These are phyloP conservation scores for Auanema freiburgensis DNA, from an alignment of 2,888 invertebrate species.

Conservation along the genomic window DNA sequence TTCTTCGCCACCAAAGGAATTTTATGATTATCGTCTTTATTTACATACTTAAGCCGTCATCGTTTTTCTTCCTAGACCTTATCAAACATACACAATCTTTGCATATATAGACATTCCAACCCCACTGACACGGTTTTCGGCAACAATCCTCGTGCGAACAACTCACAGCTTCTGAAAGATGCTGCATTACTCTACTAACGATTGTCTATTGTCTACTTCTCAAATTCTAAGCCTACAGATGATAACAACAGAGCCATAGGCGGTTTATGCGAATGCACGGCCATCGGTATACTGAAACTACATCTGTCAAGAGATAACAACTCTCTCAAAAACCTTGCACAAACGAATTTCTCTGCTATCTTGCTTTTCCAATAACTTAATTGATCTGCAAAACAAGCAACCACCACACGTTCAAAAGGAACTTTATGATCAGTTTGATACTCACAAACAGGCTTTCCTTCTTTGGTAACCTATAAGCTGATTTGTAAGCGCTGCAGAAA, in stretches of 20 bases:
- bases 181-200: neutral
- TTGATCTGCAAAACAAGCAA: conserved; percentile 68
- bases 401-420: conserved; percentile 81
- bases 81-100: conserved; percentile 22
- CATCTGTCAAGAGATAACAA: neutral
- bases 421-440: conserved; percentile 77
- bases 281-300: conserved; percentile 73
- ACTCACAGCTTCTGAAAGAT: conserved; percentile 23
- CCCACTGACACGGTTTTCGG: conserved; percentile 85
- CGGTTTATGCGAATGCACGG: conserved; percentile 92
- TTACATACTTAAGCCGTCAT: no score
- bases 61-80: no score
- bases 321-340: conserved; percentile 28
- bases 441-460: conserved; percentile 74
- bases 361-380: neutral
- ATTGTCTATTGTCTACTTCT: neutral
- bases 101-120: conserved; percentile 75
- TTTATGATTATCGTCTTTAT: no score
- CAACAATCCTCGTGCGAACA: conserved; percentile 87
- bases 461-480: conserved; percentile 72
- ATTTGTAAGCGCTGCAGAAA: neutral
- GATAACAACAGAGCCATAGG: conserved; percentile 74
- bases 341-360: conserved; percentile 21
- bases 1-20: no score
- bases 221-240: neutral